These are phyloP conservation scores for Yasuhikotakia modesta DNA, from an alignment of 2,797 vertebrate species.

Conservation along the genomic window DNA sequence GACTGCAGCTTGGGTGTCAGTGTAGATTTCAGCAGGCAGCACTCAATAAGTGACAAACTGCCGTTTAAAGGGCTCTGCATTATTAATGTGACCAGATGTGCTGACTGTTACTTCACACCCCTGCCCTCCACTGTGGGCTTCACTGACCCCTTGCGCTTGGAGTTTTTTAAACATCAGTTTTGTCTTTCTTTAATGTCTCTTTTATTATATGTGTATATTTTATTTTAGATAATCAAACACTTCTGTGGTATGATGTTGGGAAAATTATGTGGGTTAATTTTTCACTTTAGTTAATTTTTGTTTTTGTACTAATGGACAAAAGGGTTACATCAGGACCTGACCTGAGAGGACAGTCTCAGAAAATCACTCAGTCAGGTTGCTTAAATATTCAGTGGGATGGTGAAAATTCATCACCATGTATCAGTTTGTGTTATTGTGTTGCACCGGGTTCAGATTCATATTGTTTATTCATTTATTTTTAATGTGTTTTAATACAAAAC, in stretches of 20 bases:
- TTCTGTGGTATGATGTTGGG: not conserved
- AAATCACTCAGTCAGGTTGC: slow-evolving; percentile 34
- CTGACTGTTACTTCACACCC: slow-evolving; percentile 82
- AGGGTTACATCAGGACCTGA: slow-evolving; percentile 39
- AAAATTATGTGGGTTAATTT: not conserved
- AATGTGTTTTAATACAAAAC: slow-evolving; percentile 7
- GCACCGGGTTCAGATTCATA: not conserved
- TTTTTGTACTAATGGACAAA: not conserved
- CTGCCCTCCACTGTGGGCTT: slow-evolving; percentile 63
- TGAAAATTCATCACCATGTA: slow-evolving; percentile 4
- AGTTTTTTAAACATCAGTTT: not conserved
- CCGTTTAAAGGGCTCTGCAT: slow-evolving; percentile 80
- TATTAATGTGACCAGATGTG: slow-evolving; percentile 84
- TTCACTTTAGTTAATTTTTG: not conserved
- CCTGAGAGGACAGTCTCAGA: slow-evolving; percentile 34
- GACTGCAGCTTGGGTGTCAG: slow-evolving; percentile 72
- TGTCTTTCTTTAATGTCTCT: not conserved
- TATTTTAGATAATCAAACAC: not conserved
- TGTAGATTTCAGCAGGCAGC: slow-evolving; percentile 76
- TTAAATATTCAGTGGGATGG: slow-evolving; percentile 34
- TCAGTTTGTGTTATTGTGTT: slow-evolving; percentile 20
- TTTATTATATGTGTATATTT: not conserved
- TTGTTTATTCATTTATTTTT: slow-evolving; percentile 10
- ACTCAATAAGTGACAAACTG: slow-evolving; percentile 80
- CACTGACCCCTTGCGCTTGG: slow-evolving; percentile 33